Evolutionary conservation across 2,888 invertebrate species (phyloP), one percentile per base, ranked within the genome.

Genomic region (Xestia ashworthii): DNA sequence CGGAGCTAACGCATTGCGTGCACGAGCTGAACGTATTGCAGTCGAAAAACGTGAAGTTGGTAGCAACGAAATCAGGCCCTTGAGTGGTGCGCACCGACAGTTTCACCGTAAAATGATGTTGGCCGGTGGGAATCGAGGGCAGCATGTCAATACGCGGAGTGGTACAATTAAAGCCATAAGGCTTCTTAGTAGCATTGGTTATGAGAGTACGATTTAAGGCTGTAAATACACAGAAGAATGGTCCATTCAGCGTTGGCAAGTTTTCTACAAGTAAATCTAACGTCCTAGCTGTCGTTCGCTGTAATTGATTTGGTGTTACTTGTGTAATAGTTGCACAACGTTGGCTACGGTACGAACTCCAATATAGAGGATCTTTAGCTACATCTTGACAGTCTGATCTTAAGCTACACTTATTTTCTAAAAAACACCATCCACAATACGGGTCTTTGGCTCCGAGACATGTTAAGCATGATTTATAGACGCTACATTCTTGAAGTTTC

Each of bases 21-120:
- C 99, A 99, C 82, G 99, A 99, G 90, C 98, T 98, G 96, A 99
- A 99, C 50, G 99, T 99, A 93, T 98, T 99, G 95, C 99, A 99
- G 95, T 99, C 99, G 94, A 99, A 99, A 96, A 99, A 99, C 58
- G 99, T 99, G 94, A 99, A 99, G 95, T 99, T 99, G 11, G 99
- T 99, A 32, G 99, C 98, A 65, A 99, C 99, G 92, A 99, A 98
- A 95, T 99, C 99, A 50, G 99, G 99, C 70, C 98, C 99, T 92
- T 98, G 98, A 87, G 98, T 98, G 96, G 99, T 99, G 89, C 99
- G 97, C 79, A 99, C 99, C 41, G 99, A 99, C 82, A 99, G 96
- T 93, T 99, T 99, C 72, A 99, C 99, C 66, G 99, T 99, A 91
- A 99, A 99, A 94, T 99, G 99, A 97, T 99, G 99, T 96, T 99